Percentiles rank a stretch among this genome's conserved stretches.
Evolutionary conservation across 2,113 vertebrate species (phyloP).

Genomic region (Tragulus kanchil): DNA sequence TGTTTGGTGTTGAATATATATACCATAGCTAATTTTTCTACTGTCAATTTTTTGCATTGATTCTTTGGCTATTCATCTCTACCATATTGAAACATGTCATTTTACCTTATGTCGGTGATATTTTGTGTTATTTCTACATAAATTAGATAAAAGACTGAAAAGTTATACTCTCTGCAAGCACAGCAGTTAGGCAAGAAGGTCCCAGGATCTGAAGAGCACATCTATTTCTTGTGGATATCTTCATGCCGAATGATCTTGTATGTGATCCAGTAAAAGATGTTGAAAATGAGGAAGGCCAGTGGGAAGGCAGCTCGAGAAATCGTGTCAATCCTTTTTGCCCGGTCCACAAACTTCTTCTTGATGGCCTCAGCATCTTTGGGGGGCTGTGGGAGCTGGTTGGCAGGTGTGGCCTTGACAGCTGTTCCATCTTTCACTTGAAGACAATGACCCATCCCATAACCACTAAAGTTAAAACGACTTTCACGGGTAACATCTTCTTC

Average conservation of each 20-base stretch:
- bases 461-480: slow-evolving; percentile 96
- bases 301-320: slow-evolving; percentile 98
- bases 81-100: slow-evolving; percentile 23
- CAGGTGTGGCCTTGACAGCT: slow-evolving; percentile 91
- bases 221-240: slow-evolving; percentile 94
- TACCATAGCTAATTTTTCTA: slow-evolving; percentile 41
- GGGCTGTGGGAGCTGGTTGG: slow-evolving; percentile 87
- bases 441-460: slow-evolving; percentile 96
- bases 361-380: slow-evolving; percentile 94
- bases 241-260: slow-evolving; percentile 99
- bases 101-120: slow-evolving; percentile 13
- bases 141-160: slow-evolving; percentile 48
- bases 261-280: slow-evolving; percentile 99
- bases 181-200: slow-evolving; percentile 86
- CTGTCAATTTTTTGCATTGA: slow-evolving; percentile 13
- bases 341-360: slow-evolving; percentile 98
- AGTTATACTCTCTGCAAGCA: slow-evolving; percentile 72
- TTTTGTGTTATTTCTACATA: slow-evolving; percentile 9
- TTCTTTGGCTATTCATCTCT: slow-evolving; percentile 45
- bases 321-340: too few species aligned
- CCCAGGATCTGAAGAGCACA: slow-evolving; percentile 74
- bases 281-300: slow-evolving; percentile 98
- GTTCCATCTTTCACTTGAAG: slow-evolving; percentile 95
- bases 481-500: slow-evolving; percentile 94
- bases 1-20: slow-evolving; percentile 39